Base-by-base conservation (phyloP, 2,113 vertebrate genomes). In the Coptodon bakossiorum region DNA sequence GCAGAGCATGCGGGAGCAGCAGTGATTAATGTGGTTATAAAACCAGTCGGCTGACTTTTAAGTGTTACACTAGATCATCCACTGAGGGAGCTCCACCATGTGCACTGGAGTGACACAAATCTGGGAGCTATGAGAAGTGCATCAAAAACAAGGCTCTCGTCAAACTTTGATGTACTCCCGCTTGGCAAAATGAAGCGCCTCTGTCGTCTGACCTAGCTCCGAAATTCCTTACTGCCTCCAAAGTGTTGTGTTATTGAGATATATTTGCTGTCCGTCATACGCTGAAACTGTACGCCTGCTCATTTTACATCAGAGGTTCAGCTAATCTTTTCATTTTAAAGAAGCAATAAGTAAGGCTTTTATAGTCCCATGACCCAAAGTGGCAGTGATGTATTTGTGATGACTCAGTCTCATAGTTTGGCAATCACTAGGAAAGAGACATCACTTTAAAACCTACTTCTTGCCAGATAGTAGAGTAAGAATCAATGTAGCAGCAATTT, bases 11-110 rank as follows among this genome's bases (percentile, higher is more conserved):
- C 7, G 4, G 81, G 82, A 86, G 89, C 83, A 89, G 86, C 89
- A 43, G 71, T 92, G 95, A 95, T 94, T 90, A 93, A 95, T 95
- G 92, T 68, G 88, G 90, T 91, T 87, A 90, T 93, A 91, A 94
- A 95, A 92, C 68, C 91, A 84, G 91, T 90, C 56, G 73, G 81
- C 82, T 31, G 63, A 91, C 86, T 92, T 91, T 90, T 90, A 93
- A 92, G 91, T 85, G 87, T 94, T 90, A 80, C 85, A 90, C 86
- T 95, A 94, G 91, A 94, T 95, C 92, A 93, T 91, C 86, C 14
- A 43, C 83, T 76, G 61, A 86, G 80, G 82, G 83, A 89, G 89
- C 86, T 27, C 48, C 38, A 24, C 63, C 31, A 52, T 88, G 90
- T 83, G 86, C 86, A 73, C 78, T 73, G 84, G 86, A 90, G 93